Percentiles rank a stretch among this genome's conserved stretches.
phyloP scores from a whole-genome alignment of 1,140 invertebrate species.

The Oryzaephilus surinamensis region DNA sequence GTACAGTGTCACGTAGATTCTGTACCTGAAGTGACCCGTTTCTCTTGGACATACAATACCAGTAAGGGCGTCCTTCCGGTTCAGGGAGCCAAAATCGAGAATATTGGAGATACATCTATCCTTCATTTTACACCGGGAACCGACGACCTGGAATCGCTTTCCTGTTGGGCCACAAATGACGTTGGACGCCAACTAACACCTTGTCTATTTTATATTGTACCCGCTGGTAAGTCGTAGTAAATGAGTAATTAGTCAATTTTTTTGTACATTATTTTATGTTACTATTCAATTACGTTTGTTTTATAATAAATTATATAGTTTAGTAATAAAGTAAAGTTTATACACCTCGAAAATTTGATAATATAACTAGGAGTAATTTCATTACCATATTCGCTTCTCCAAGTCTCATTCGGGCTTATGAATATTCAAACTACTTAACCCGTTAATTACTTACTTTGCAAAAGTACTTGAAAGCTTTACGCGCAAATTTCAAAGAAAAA shows the following conservation, averaged over 20 bases:
- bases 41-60: slow-evolving; percentile 72
- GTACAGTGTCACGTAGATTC: slow-evolving; percentile 74
- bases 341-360: slow-evolving; percentile 27
- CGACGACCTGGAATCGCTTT: slow-evolving; percentile 68
- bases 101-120: slow-evolving; percentile 55
- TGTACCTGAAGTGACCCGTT: slow-evolving; percentile 56
- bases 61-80: slow-evolving; percentile 59
- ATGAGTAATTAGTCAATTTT: not conserved
- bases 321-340: slow-evolving; percentile 19
- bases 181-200: slow-evolving; percentile 69
- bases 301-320: slow-evolving; percentile 1
- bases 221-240: slow-evolving; percentile 58
- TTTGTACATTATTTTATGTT: too few relatives aligned
- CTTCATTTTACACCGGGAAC: slow-evolving; percentile 51
- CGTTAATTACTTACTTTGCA: slow-evolving; percentile 21
- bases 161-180: slow-evolving; percentile 77
- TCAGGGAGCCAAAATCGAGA: slow-evolving; percentile 44
- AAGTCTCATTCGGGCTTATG: slow-evolving; percentile 23
- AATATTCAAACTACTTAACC: slow-evolving; percentile 29
- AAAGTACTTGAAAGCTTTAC: slow-evolving; percentile 17
- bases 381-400: slow-evolving; percentile 29
- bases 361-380: slow-evolving; percentile 29
- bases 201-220: slow-evolving; percentile 70
- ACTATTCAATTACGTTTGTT: not conserved
- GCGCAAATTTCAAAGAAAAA: slow-evolving; percentile 16